Percentiles rank a stretch among this genome's conserved stretches.
Evolutionary conservation across 2,113 vertebrate genomes (phyloP).

Genomic region (Cardinalis cardinalis): DNA sequence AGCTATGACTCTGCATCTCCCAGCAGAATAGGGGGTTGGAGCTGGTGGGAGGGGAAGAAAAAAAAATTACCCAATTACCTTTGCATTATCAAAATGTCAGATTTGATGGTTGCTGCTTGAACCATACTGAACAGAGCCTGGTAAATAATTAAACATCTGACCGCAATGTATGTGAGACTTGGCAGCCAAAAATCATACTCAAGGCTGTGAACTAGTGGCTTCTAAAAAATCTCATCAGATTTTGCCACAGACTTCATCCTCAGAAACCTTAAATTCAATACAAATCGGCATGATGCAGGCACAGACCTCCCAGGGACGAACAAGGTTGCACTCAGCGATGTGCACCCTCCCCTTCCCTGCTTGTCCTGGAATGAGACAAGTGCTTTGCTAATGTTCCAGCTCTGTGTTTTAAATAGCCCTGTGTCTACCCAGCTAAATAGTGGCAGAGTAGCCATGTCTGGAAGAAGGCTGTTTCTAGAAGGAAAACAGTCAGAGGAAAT

Average conservation of each 20-base stretch:
- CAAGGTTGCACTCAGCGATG: neutral
- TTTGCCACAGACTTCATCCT: constrained; percentile 3
- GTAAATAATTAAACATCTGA: constrained; percentile 58
- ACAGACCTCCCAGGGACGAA: neutral
- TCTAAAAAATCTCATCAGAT: constrained; percentile 17
- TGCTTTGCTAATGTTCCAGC: constrained; percentile 49
- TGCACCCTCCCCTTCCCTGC: neutral
- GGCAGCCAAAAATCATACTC: constrained; percentile 26
- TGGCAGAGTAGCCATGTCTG: constrained; percentile 44
- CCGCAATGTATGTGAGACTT: neutral
- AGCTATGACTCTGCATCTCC: constrained; percentile 52
- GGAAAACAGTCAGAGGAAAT: constrained; percentile 59
- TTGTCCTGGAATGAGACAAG: constrained; percentile 49
- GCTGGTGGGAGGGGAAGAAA: neutral
- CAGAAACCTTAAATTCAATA: constrained; percentile 25
- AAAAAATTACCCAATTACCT: neutral
- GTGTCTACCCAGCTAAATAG: constrained; percentile 34
- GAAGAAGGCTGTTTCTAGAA: constrained; percentile 48
- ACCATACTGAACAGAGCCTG: neutral
- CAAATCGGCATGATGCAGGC: neutral
- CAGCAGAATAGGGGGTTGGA: constrained; percentile 3
- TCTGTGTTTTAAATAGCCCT: constrained; percentile 50
- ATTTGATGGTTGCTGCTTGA: constrained; percentile 1
- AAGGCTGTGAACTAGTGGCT: neutral
- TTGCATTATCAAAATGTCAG: neutral